These are phyloP conservation scores for Drosophila melanosoma DNA, from an alignment of 2,888 invertebrate genomes.

Conservation along the genomic window DNA sequence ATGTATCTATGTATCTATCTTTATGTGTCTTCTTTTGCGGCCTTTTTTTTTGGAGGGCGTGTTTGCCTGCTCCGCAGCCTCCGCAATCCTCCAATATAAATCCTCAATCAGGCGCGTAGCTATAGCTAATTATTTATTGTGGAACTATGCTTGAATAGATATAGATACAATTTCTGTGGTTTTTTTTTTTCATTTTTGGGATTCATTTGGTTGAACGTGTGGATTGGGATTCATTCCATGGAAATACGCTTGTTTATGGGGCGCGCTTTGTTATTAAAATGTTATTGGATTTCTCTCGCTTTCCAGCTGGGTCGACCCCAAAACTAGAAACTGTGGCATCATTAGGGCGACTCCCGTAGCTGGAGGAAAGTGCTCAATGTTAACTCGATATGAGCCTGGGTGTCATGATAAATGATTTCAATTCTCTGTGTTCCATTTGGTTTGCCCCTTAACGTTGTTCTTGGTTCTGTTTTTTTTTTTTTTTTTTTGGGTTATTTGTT, in stretches of 20 bases:
- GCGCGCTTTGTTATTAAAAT: constrained; percentile 79
- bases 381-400: constrained; percentile 52
- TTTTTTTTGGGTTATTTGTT: constrained; percentile 18
- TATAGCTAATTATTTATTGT: constrained; percentile 77
- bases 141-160: constrained; percentile 56
- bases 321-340: constrained; percentile 34
- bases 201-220: constrained; percentile 5
- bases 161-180: constrained; percentile 70
- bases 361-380: constrained; percentile 34
- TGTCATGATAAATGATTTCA: constrained; percentile 78
- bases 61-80: constrained; percentile 30
- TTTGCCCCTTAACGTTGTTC: constrained; percentile 22
- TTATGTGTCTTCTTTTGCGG: constrained; percentile 27
- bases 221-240: constrained; percentile 50
- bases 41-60: constrained; percentile 69
- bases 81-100: neutral
- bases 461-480: constrained; percentile 11
- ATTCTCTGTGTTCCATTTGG: constrained; percentile 66
- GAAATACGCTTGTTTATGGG: constrained; percentile 76
- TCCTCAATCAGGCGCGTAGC: constrained; percentile 51
- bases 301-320: constrained; percentile 61
- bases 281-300: constrained; percentile 82
- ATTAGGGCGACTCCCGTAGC: constrained; percentile 34
- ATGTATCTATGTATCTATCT: constrained; percentile 24
- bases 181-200: neutral